These are phyloP conservation scores for Oedothorax gibbosus DNA, from an alignment of 1,140 invertebrate species.

Conservation along the genomic window DNA sequence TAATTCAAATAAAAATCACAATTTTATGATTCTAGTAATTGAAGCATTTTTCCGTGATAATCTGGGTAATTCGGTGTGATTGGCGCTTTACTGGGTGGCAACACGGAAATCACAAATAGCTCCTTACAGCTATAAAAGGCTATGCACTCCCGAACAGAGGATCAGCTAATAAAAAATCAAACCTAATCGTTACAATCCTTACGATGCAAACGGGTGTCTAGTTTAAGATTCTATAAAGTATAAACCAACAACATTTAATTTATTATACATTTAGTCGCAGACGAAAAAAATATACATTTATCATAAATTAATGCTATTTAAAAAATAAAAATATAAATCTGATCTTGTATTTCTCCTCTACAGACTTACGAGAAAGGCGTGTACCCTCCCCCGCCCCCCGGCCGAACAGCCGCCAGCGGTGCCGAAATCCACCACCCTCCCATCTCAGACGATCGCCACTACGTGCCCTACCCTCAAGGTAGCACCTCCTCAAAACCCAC, in stretches of 20 bases:
- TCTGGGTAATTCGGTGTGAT: too few relatives aligned
- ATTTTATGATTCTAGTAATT: too few relatives aligned
- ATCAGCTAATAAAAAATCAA: too few relatives aligned
- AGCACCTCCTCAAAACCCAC: conserved; percentile 33
- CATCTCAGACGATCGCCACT: conserved; percentile 37
- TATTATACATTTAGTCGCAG: background rate
- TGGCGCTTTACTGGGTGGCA: too few relatives aligned
- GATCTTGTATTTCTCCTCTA: background rate
- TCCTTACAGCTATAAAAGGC: too few relatives aligned
- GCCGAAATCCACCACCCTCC: conserved; percentile 39
- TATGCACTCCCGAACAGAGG: too few relatives aligned
- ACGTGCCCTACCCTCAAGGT: conserved; percentile 54
- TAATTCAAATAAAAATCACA: too few relatives aligned
- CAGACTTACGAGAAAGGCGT: conserved; percentile 37
- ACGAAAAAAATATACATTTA: background rate
- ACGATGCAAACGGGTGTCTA: too few relatives aligned
- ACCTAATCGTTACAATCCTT: too few relatives aligned
- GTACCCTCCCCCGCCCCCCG: conserved; percentile 43
- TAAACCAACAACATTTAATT: background rate
- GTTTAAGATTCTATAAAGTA: too few relatives aligned
- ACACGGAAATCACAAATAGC: too few relatives aligned
- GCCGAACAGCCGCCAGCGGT: conserved; percentile 48
- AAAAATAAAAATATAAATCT: background rate
- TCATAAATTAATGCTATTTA: background rate
- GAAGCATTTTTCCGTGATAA: too few relatives aligned